Percentiles rank a stretch among this genome's conserved stretches.
Conservation (phyloP, 2,888 invertebrate genomes). For the Psylliodes chrysocephalus region DNA sequence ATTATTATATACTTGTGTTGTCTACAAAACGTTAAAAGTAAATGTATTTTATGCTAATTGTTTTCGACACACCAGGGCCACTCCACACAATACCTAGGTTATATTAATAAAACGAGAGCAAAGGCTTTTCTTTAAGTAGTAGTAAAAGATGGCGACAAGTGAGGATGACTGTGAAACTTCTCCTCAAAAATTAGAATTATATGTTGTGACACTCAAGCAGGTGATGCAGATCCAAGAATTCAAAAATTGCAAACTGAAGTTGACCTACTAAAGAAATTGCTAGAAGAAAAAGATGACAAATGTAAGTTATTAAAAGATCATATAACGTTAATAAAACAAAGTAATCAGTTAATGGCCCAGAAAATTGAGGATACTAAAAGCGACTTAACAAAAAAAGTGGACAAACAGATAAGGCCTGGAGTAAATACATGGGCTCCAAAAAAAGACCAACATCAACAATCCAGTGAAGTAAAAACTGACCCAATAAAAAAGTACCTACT, state of each 20-base stretch:
- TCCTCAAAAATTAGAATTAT: too few species aligned
- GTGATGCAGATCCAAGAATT: background rate
- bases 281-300: slow-evolving; percentile 5
- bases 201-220: background rate
- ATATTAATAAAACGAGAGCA: too few species aligned
- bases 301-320: slow-evolving; percentile 1
- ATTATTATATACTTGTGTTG: too few species aligned
- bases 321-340: background rate
- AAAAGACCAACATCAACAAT: background rate
- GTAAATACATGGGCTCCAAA: background rate
- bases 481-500: background rate
- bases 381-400: background rate
- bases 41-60: too few species aligned
- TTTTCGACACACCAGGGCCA: too few species aligned
- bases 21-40: too few species aligned
- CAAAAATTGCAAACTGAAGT: background rate
- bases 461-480: background rate
- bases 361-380: background rate
- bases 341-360: background rate
- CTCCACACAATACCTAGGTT: too few species aligned
- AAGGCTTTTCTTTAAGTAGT: too few species aligned
- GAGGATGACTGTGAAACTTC: too few species aligned
- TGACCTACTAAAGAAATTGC: background rate
- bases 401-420: background rate
- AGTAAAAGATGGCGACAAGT: too few species aligned